These are phyloP conservation scores for Hemicordylus capensis DNA, from an alignment of 2,113 vertebrate genomes.

Conservation along the genomic window DNA sequence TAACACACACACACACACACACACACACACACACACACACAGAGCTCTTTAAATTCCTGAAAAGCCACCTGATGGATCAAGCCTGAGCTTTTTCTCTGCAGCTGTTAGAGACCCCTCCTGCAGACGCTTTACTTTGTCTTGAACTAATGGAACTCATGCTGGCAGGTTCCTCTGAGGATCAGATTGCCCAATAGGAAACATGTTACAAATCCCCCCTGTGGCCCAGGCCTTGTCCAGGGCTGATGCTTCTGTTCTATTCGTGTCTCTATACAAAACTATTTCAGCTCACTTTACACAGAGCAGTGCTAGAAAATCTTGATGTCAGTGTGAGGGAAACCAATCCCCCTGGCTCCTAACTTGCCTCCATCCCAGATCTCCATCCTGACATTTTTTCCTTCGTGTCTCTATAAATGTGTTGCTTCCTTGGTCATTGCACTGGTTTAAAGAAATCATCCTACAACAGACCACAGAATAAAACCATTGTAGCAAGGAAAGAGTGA, in stretches of 20 bases:
- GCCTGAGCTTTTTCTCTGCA: not conserved
- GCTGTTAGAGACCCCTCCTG: not conserved
- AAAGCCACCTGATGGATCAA: not conserved
- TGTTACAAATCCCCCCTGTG: conserved; percentile 7
- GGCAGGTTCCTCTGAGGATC: not conserved
- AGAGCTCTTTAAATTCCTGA: not conserved
- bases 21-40: too few species aligned
- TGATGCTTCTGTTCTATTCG: conserved; percentile 32
- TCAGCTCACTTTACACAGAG: not conserved
- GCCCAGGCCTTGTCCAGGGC: conserved; percentile 21
- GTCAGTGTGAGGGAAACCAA: not conserved
- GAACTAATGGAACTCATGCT: not conserved
- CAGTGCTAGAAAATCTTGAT: conserved; percentile 3
- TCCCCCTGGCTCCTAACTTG: not conserved
- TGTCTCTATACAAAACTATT: conserved; percentile 9
- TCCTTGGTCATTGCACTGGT: not conserved
- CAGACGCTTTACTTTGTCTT: not conserved
- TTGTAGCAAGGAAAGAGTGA: not conserved
- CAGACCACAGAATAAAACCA: not conserved
- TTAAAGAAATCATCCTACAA: not conserved
- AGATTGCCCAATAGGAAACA: not conserved
- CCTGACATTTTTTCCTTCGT: not conserved
- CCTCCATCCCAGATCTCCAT: not conserved
- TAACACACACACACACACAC: too few species aligned
- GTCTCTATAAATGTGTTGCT: not conserved